Base-by-base conservation (phyloP, 2,888 invertebrate genomes). In the Helicoverpa assulta region DNA sequence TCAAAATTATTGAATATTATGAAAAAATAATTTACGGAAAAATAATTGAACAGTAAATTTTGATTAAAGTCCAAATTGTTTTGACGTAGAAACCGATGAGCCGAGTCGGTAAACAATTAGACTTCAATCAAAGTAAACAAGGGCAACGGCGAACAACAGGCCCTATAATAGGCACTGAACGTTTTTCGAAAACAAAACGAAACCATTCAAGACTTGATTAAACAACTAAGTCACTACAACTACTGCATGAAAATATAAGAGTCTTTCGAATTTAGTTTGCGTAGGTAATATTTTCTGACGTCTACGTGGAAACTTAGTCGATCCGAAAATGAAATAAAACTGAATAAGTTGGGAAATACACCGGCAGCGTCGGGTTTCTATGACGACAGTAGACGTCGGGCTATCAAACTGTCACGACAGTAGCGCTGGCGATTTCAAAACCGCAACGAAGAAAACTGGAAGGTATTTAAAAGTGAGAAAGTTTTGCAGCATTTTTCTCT, bases 41-140 rank as follows among this genome's bases (percentile, higher is more conserved):
- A 89, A 84, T 81, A 82, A 82, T 80, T 82, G 81, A 78, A 83
- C 81, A 67, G 76, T 82, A 70, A 85, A 83, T 73, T 85, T 88
- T 87, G 78, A 86, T 86, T 86, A 86, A 88, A 83, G 62, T 68
- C 72, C 80, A 89, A 88, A 90, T 90, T 90, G 88, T 89, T 89
- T 89, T 88, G 86, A 84, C 87, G 85, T 82, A 77, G 78, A 78
- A 74, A 72, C 80, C 82, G 78, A 81, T 84, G 84, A 85, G 85
- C 87, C 88, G 85, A 85, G 88, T 87, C 76, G 82, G 88, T 89
- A 90, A 90, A 90, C 88, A 90, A 89, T 88, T 88, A 84, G 74
- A 79, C 82, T 82, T 81, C 73, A 80, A 76, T 75, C 79, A 85
- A 85, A 82, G 85, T 86, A 89, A 89, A 89, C 85, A 83, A 85